phyloP scores from a whole-genome alignment of 2,888 invertebrate species.

The Cerceris ruficornis region DNA sequence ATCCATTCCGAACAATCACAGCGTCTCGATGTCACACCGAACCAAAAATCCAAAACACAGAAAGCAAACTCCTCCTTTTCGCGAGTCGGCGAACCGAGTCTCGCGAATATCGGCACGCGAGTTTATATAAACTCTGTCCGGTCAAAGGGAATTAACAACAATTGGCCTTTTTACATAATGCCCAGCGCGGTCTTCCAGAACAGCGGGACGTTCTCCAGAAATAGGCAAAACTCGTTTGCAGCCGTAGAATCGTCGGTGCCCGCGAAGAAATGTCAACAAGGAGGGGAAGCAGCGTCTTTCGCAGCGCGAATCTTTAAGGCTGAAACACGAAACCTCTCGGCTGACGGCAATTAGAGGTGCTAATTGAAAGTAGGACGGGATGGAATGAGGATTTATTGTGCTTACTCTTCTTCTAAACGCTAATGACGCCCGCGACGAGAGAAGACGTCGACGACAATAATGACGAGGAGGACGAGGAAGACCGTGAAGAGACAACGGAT shows the following conservation, averaged over 20 bases:
- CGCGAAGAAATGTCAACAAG: not conserved
- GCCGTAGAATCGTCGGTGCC: not conserved
- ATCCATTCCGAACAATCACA: not conserved
- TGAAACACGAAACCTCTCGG: conserved; percentile 63
- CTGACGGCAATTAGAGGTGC: conserved; percentile 62
- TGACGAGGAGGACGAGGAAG: conserved; percentile 13
- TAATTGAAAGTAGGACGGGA: conserved; percentile 70
- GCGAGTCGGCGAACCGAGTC: conserved; percentile 9
- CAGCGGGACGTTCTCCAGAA: conserved; percentile 21
- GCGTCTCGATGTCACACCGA: not conserved
- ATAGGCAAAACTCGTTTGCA: conserved; percentile 16
- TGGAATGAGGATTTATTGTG: conserved; percentile 72
- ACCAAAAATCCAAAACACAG: not conserved
- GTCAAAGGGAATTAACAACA: conserved; percentile 61
- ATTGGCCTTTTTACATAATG: conserved; percentile 67
- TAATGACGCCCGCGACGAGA: conserved; percentile 40
- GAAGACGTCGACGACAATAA: conserved; percentile 5
- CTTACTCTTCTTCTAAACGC: conserved; percentile 42
- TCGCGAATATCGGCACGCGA: not conserved
- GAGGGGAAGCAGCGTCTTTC: not conserved
- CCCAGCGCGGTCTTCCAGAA: conserved; percentile 10
- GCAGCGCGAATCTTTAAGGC: conserved; percentile 46
- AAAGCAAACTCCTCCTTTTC: not conserved
- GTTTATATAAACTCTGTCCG: conserved; percentile 61
- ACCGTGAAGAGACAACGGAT: not conserved